These are phyloP conservation scores for Onychomys arenicola DNA, from an alignment of 2,797 vertebrate species.

Conservation along the genomic window DNA sequence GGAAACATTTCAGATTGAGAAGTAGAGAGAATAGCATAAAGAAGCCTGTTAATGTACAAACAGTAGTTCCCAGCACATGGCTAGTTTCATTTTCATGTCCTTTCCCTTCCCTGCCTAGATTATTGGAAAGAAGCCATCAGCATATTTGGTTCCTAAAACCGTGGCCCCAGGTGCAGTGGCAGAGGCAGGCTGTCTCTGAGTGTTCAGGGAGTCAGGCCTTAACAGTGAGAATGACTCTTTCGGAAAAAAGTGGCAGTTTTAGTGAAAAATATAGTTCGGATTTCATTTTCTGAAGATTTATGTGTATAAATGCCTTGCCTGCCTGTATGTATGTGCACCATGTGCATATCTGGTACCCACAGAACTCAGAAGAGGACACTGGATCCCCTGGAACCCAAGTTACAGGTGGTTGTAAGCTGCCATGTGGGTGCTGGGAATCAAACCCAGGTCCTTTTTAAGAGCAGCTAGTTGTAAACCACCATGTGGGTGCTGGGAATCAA, in stretches of 20 bases:
- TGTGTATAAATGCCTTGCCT: background rate
- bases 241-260: background rate
- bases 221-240: background rate
- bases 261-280: constrained; percentile 26
- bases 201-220: background rate
- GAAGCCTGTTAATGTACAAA: background rate
- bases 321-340: background rate
- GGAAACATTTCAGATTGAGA: background rate
- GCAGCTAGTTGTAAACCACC: background rate
- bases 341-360: background rate
- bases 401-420: background rate
- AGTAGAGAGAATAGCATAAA: background rate
- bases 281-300: background rate
- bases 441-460: background rate
- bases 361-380: background rate
- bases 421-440: background rate
- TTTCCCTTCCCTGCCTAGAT: background rate
- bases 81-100: background rate
- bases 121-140: background rate
- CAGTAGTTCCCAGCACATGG: background rate
- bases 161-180: background rate
- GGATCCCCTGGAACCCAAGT: background rate
- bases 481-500: background rate
- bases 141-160: background rate
- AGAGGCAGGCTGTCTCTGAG: background rate